Percentiles rank a stretch among this genome's conserved stretches.
Evolutionary conservation across 2,113 vertebrate genomes (phyloP).

Genomic region (Rhabdomys dilectus): DNA sequence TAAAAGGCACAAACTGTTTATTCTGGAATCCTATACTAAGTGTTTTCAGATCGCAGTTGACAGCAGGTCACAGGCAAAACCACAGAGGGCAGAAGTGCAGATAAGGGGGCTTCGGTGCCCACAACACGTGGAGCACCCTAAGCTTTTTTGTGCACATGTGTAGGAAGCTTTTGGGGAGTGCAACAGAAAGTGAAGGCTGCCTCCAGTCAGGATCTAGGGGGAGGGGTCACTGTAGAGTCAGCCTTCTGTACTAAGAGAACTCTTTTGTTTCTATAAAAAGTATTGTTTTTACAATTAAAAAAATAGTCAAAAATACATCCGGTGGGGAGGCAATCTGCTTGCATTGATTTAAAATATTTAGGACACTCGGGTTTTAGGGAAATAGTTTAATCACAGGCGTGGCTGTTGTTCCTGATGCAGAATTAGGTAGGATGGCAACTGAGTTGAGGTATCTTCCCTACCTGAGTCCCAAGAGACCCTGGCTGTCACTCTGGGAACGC

Average conservation of each 20-base stretch:
- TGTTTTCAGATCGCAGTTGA: background rate
- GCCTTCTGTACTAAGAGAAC: background rate
- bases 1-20: background rate
- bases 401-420: fast-evolving
- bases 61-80: background rate
- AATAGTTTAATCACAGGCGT: too few relatives aligned
- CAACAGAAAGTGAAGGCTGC: background rate
- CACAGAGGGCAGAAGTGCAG: background rate
- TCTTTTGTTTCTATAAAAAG: background rate
- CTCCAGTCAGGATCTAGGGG: background rate
- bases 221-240: fast-evolving
- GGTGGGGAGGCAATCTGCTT: background rate
- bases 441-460: background rate
- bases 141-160: fast-evolving
- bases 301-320: background rate
- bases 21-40: background rate
- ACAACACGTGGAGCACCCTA: background rate
- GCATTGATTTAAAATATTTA: background rate
- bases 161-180: background rate
- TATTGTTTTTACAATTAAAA: background rate
- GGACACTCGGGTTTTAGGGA: background rate
- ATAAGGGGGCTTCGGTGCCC: background rate
- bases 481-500: slow-evolving; percentile 49
- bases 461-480: background rate
- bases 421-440: fast-evolving